Conservation (phyloP, 2,113 vertebrate genomes). For the Cathartes aura region DNA sequence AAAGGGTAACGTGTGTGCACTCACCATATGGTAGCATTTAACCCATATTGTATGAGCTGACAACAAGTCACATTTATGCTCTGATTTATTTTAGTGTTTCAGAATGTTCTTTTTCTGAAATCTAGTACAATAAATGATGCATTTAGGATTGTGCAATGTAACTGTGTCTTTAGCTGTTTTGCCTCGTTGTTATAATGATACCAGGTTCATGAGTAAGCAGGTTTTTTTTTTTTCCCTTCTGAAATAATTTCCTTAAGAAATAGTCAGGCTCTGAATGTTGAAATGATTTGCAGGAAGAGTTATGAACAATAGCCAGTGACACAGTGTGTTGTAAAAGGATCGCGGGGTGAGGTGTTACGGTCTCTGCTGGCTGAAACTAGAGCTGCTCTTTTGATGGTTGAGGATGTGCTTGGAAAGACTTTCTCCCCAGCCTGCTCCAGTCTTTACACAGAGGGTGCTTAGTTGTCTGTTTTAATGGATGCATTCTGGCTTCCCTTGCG, state of each 20-base stretch:
- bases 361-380: constrained; percentile 59
- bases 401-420: background rate
- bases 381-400: constrained; percentile 47
- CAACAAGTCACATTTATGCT: constrained; percentile 29
- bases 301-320: constrained; percentile 32
- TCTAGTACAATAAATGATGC: constrained; percentile 8
- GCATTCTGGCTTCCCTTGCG: background rate
- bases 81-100: constrained; percentile 66
- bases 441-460: background rate
- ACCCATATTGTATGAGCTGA: constrained; percentile 58
- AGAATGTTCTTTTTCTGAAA: constrained; percentile 64
- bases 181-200: background rate
- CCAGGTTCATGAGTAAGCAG: constrained; percentile 12
- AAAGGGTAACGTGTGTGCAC: constrained; percentile 12
- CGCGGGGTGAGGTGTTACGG: constrained; percentile 17
- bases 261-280: background rate
- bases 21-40: constrained; percentile 71
- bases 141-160: constrained; percentile 7
- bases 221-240: background rate
- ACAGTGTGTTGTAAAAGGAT: background rate
- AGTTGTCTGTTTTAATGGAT: background rate
- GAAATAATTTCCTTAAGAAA: constrained; percentile 27
- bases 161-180: constrained; percentile 17
- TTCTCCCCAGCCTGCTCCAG: background rate
- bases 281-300: constrained; percentile 30